Evolutionary conservation across 2,113 vertebrate genomes (phyloP).

Genomic region (Tragelaphus strepsiceros): DNA sequence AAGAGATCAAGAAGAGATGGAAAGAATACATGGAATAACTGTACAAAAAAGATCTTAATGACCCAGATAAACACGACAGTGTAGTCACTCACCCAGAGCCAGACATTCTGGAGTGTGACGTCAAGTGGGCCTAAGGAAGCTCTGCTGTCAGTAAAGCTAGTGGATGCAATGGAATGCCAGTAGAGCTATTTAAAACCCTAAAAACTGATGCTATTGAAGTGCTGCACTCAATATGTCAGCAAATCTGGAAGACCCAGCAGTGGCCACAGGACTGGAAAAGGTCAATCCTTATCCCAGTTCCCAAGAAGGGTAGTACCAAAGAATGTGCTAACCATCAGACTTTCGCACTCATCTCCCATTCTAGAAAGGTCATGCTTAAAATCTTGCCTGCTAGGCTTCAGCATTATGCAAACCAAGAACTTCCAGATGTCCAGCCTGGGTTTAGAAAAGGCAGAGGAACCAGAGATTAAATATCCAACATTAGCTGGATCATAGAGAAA

Average conservation of each 20-base stretch:
- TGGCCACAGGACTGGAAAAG: neutral
- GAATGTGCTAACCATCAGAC: neutral
- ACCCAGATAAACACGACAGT: neutral
- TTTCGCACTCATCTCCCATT: neutral
- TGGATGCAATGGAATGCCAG: neutral
- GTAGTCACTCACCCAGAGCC: neutral
- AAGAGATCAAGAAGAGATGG: neutral
- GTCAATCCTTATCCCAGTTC: neutral
- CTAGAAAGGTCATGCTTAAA: neutral
- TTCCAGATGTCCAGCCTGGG: neutral
- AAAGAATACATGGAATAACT: neutral
- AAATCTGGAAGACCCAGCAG: neutral
- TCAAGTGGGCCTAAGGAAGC: neutral
- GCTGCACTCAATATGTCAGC: neutral
- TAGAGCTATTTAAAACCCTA: neutral
- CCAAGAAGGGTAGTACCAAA: neutral
- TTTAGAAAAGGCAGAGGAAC: neutral
- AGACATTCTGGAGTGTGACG: neutral
- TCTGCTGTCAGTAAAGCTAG: neutral
- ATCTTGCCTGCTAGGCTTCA: neutral
- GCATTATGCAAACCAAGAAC: neutral
- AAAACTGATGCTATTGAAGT: neutral
- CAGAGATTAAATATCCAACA: neutral
- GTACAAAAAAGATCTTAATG: neutral
- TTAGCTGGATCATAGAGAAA: neutral